These are phyloP conservation scores for Venustaconcha ellipsiformis DNA, from an alignment of 1,140 invertebrate genomes.

Conservation along the genomic window DNA sequence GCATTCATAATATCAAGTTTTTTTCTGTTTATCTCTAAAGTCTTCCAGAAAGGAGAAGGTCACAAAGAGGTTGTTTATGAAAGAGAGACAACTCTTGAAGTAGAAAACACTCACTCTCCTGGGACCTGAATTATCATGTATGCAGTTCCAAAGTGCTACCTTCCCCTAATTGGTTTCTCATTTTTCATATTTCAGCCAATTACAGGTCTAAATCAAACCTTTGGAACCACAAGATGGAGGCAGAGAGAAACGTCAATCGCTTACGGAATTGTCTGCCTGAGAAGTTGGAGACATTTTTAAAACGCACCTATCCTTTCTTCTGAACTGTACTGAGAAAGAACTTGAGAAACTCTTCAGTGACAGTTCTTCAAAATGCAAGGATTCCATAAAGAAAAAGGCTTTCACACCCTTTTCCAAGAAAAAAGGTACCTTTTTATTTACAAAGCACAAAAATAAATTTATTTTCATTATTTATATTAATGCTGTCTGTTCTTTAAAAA, in stretches of 20 bases:
- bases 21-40: too few species aligned
- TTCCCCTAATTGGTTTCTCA: not conserved
- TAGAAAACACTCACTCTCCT: too few species aligned
- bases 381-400: constrained; percentile 32
- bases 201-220: constrained; percentile 44
- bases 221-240: constrained; percentile 40
- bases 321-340: constrained; percentile 75
- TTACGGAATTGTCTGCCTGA: constrained; percentile 75
- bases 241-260: constrained; percentile 50
- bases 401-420: constrained; percentile 55
- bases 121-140: too few species aligned
- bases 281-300: constrained; percentile 86
- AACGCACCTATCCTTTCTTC: constrained; percentile 91
- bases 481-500: too few species aligned
- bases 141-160: too few species aligned
- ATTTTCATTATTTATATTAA: too few species aligned
- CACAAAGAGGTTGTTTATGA: too few species aligned
- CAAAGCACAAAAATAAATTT: too few species aligned
- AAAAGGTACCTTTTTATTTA: constrained; percentile 36
- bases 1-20: too few species aligned
- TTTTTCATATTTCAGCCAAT: constrained; percentile 38
- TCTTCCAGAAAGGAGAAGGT: too few species aligned
- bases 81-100: too few species aligned
- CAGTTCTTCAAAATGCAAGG: not conserved
- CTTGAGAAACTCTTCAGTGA: constrained; percentile 51